Percentiles rank a stretch among this genome's conserved stretches.
Evolutionary conservation across 2,113 vertebrate species (phyloP).

Genomic region (Zapornia atra): DNA sequence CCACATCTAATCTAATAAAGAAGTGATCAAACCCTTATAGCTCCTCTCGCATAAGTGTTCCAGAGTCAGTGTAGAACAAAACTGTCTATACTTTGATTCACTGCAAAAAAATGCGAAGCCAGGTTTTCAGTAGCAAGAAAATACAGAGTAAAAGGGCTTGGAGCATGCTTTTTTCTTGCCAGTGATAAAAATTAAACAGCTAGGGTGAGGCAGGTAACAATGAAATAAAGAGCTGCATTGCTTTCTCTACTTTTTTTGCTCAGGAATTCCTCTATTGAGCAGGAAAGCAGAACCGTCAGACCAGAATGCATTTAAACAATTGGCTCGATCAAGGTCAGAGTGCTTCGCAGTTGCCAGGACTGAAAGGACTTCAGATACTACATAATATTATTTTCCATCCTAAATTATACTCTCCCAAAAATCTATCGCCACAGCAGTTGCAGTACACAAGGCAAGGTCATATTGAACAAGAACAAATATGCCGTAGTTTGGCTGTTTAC

Average conservation of each 20-base stretch:
- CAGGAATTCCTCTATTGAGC: not conserved
- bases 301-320: not conserved
- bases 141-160: rapidly evolving
- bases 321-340: not conserved
- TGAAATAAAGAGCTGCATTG: not conserved
- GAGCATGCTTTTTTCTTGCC: rapidly evolving
- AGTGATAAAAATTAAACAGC: not conserved
- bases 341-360: not conserved
- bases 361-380: not conserved
- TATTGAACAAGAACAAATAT: not conserved
- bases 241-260: not conserved
- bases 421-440: not conserved
- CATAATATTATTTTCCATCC: not conserved
- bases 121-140: not conserved
- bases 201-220: not conserved
- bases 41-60: not conserved
- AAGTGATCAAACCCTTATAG: not conserved
- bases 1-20: not conserved
- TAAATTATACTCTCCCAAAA: not conserved
- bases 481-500: not conserved
- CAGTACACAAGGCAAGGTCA: not conserved
- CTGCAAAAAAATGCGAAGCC: not conserved
- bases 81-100: not conserved
- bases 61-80: not conserved
- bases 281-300: not conserved